A percentile compares a stretch with the other conserved stretches of the same genome.
Evolutionary conservation across 1,140 invertebrate species (phyloP).

Genomic region (Microplitis demolitor): DNA sequence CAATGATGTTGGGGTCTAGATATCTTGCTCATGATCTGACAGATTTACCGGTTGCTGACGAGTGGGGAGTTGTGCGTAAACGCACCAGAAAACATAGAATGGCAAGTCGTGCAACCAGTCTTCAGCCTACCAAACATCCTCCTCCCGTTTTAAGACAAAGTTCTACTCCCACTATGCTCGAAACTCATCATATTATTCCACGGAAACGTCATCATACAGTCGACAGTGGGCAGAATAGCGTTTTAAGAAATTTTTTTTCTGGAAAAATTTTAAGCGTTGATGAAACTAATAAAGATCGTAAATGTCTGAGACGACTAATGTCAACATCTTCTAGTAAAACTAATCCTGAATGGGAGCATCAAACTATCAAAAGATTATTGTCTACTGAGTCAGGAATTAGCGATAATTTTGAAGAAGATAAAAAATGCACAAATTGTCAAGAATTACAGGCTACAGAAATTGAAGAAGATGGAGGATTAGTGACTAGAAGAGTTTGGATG

Average conservation of each 20-base stretch:
- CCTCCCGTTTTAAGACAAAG: conserved; percentile 43
- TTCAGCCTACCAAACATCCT: conserved; percentile 40
- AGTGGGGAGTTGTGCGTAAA: conserved; percentile 58
- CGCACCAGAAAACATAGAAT: conserved; percentile 48
- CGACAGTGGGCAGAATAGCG: conserved; percentile 35
- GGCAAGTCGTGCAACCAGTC: conserved; percentile 50
- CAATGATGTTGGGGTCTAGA: conserved; percentile 62
- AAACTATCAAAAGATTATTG: conserved; percentile 44
- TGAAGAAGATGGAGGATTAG: conserved; percentile 32
- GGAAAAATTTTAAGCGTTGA: conserved; percentile 31
- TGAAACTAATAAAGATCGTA: conserved; percentile 30
- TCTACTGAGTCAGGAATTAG: conserved; percentile 55
- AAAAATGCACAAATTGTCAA: conserved; percentile 34
- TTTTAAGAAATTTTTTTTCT: conserved; percentile 42
- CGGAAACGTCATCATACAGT: conserved; percentile 43
- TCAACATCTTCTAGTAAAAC: conserved; percentile 24
- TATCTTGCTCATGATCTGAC: conserved; percentile 69
- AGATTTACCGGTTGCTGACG: conserved; percentile 67
- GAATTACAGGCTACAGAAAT: neutral
- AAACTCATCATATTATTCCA: conserved; percentile 27
- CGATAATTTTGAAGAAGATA: conserved; percentile 58
- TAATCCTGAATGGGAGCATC: conserved; percentile 30
- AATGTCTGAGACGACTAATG: conserved; percentile 35
- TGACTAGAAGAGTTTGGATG: conserved; percentile 66
- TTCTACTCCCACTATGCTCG: conserved; percentile 45